These are phyloP conservation scores for Bombycilla garrulus DNA, from an alignment of 2,113 vertebrate genomes.

Conservation along the genomic window DNA sequence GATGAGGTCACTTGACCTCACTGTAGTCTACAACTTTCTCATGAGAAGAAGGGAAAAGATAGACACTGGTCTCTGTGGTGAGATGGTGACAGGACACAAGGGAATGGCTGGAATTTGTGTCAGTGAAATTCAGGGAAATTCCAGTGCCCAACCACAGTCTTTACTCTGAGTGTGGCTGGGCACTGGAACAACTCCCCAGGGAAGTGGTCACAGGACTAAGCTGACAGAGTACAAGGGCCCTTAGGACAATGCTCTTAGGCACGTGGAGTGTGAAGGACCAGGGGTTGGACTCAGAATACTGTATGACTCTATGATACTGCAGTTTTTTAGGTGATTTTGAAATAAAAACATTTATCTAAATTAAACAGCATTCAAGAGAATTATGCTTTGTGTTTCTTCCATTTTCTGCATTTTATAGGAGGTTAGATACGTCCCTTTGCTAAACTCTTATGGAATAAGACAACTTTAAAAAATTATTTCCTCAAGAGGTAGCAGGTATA, in stretches of 20 bases:
- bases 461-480: not conserved
- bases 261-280: fast-evolving
- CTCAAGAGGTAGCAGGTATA: fast-evolving
- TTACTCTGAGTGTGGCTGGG: fast-evolving
- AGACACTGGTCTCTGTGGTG: too few relatives aligned
- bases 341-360: not conserved
- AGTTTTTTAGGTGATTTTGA: not conserved
- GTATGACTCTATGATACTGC: not conserved
- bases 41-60: too few relatives aligned
- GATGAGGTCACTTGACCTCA: not conserved
- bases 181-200: not conserved
- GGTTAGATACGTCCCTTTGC: not conserved
- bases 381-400: not conserved
- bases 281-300: not conserved
- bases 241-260: not conserved
- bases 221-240: not conserved
- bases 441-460: not conserved
- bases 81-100: fast-evolving
- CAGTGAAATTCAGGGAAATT: too few relatives aligned
- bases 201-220: not conserved
- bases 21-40: too few relatives aligned
- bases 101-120: not conserved
- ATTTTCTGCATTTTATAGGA: not conserved
- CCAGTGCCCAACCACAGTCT: not conserved
- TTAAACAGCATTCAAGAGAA: not conserved